A percentile compares a stretch with the other conserved stretches of the same genome.
Conservation (phyloP, 1,140 invertebrate species). For the Saccostrea glomerata region DNA sequence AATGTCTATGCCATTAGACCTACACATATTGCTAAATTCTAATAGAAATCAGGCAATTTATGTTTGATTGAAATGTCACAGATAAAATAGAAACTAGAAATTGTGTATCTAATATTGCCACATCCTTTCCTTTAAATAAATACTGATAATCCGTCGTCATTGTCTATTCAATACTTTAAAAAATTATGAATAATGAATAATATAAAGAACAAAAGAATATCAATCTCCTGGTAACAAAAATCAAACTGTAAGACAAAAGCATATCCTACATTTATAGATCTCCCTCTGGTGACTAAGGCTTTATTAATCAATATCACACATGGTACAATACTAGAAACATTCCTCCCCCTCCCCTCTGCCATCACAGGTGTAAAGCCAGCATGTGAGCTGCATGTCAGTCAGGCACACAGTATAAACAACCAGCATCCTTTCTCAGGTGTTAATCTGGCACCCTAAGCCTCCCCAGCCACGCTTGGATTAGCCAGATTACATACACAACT, state of each 20-base stretch:
- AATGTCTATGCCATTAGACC: no score
- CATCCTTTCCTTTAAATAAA: no score
- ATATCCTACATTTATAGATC: background rate
- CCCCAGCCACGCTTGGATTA: conserved; percentile 14
- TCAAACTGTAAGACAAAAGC: background rate
- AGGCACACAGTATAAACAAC: conserved; percentile 30
- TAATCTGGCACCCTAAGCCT: conserved; percentile 17
- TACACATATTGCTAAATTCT: no score
- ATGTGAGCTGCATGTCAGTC: conserved; percentile 27
- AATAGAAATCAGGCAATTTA: no score
- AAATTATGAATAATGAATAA: no score
- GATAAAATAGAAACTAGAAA: no score
- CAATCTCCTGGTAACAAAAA: background rate
- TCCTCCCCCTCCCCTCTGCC: background rate
- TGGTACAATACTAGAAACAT: conserved; percentile 20
- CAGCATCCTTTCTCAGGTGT: background rate
- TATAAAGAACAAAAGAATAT: background rate
- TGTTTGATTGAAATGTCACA: no score
- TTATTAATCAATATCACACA: background rate
- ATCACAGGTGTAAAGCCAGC: conserved; percentile 2
- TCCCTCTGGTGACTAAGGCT: background rate
- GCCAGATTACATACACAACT: conserved; percentile 29
- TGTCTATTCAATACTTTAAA: no score
- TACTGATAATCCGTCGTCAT: no score
- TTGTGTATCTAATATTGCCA: no score